These are phyloP conservation scores for Papilio xuthus DNA, from an alignment of 1,140 invertebrate genomes.

Conservation along the genomic window DNA sequence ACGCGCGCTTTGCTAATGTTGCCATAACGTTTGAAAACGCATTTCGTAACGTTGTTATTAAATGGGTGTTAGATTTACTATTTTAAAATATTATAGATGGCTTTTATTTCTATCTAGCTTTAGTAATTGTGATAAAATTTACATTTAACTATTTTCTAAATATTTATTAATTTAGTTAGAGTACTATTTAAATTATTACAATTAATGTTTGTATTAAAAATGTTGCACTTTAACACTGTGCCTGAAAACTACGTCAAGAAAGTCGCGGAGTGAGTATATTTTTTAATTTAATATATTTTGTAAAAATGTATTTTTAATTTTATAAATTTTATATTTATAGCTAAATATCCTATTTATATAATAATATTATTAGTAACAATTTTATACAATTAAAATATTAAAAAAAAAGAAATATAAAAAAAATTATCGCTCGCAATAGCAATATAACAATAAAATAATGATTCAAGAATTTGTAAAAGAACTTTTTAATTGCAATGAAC, in stretches of 20 bases:
- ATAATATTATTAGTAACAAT: too few species aligned
- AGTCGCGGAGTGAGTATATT: slow-evolving; percentile 65
- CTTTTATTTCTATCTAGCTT: slow-evolving; percentile 74
- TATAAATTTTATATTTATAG: too few species aligned
- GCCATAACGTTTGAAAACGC: slow-evolving; percentile 56
- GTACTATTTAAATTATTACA: slow-evolving; percentile 54
- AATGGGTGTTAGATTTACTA: slow-evolving; percentile 76
- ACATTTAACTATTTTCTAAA: slow-evolving; percentile 45
- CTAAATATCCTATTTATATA: too few species aligned
- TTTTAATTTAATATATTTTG: slow-evolving; percentile 5
- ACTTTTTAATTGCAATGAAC: not conserved
- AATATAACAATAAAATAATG: not conserved
- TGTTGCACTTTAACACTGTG: slow-evolving; percentile 70
- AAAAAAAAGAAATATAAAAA: too few species aligned
- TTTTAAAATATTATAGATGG: slow-evolving; percentile 71
- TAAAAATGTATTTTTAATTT: not conserved
- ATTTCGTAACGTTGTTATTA: slow-evolving; percentile 58
- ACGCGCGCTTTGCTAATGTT: slow-evolving; percentile 50
- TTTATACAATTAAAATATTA: too few species aligned
- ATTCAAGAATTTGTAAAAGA: not conserved
- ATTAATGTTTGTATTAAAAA: slow-evolving; percentile 56
- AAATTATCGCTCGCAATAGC: too few species aligned
- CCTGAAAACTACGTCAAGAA: slow-evolving; percentile 73
- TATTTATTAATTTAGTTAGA: slow-evolving; percentile 36
- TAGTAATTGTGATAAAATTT: slow-evolving; percentile 72